Conservation (phyloP, 2,113 vertebrate genomes). For the Mungos mungo region DNA sequence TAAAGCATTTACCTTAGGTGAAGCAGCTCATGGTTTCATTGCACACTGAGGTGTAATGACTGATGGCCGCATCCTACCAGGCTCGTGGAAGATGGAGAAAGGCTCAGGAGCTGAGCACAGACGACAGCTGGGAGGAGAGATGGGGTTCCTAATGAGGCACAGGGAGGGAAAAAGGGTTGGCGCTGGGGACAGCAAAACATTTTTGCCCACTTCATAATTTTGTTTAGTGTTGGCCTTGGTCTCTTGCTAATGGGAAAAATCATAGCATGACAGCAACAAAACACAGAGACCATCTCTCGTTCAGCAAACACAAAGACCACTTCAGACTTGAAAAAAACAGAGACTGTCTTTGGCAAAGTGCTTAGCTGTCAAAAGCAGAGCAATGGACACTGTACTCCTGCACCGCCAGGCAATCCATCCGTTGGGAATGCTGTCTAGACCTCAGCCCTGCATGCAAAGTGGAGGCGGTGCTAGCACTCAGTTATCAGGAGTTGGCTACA, state of each 20-base stretch:
- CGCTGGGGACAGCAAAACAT: background rate
- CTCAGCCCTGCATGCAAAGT: background rate
- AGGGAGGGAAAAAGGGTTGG: background rate
- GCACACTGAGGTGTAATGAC: background rate
- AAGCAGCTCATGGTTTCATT: background rate
- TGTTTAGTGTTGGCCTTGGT: background rate
- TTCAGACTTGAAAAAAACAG: background rate
- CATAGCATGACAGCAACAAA: background rate
- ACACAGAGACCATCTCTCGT: background rate
- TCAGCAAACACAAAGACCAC: background rate
- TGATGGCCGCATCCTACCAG: background rate
- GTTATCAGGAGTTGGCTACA: no score
- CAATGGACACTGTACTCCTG: background rate
- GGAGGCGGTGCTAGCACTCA: background rate
- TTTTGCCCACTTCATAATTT: background rate
- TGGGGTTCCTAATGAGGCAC: background rate
- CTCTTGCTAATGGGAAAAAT: background rate
- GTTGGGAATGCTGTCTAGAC: no score
- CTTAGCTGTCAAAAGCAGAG: background rate
- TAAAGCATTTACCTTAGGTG: background rate
- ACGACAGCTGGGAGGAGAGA: background rate
- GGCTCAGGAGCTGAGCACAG: background rate
- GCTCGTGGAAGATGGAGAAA: background rate
- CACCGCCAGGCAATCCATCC: rapidly evolving
- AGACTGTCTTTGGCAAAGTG: background rate